Percentiles rank a stretch among this genome's conserved stretches.
These are phyloP conservation scores for Vicugna pacos DNA, from an alignment of 2,113 vertebrate species.

Conservation along the genomic window DNA sequence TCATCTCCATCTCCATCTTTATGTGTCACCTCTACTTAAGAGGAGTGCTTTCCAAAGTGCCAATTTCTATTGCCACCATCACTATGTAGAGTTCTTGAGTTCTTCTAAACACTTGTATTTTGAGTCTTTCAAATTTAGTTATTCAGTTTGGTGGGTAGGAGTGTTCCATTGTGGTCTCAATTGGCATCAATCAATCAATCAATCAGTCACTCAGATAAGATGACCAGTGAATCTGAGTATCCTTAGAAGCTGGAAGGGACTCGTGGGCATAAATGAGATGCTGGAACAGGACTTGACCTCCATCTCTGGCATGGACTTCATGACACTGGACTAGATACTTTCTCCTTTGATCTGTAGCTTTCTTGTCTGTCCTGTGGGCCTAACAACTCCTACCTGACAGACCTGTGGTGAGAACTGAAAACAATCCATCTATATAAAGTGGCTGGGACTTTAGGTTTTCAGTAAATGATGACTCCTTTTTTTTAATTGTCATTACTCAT, in stretches of 20 bases:
- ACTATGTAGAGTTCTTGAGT: neutral
- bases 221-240: neutral
- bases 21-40: neutral
- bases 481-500: neutral
- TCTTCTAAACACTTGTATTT: neutral
- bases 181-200: neutral
- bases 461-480: neutral
- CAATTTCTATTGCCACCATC: neutral
- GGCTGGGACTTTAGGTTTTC: neutral
- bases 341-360: neutral
- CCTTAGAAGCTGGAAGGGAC: neutral
- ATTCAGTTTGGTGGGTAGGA: neutral
- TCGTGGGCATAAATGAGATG: too few species aligned
- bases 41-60: neutral
- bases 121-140: neutral
- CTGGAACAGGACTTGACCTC: neutral
- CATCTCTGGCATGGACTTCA: neutral
- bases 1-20: neutral
- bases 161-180: neutral
- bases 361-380: neutral
- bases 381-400: neutral
- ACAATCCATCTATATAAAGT: neutral
- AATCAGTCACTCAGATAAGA: neutral
- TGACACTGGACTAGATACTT: neutral
- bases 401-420: neutral